A percentile compares a stretch with the other conserved stretches of the same genome.
phyloP scores from a whole-genome alignment of 1,140 invertebrate genomes.

The Cherax destructor region DNA sequence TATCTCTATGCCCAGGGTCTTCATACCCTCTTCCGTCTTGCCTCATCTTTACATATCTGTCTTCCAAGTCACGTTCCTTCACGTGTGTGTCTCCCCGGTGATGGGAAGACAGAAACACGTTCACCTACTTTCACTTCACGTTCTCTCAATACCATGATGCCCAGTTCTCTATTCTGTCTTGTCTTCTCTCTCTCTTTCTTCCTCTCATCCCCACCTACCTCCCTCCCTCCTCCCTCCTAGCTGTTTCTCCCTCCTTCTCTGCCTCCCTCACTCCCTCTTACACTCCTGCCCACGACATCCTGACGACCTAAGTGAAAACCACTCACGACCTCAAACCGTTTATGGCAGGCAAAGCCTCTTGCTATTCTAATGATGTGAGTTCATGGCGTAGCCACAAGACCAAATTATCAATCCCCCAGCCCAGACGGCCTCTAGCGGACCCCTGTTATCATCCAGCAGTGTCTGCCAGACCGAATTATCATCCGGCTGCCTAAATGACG shows the following conservation, averaged over 20 bases:
- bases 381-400: neutral
- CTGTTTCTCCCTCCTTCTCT: neutral
- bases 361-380: conserved; percentile 10
- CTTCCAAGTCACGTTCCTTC: no score
- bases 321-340: conserved; percentile 40
- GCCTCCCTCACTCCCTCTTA: conserved; percentile 6
- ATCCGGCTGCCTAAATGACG: no score
- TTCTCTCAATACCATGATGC: no score
- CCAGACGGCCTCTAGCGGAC: no score
- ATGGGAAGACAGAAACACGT: no score
- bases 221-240: no score
- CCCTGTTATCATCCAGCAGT: no score
- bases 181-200: neutral
- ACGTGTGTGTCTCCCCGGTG: no score
- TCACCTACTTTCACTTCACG: no score
- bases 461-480: no score
- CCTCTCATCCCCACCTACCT: neutral
- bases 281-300: conserved; percentile 10
- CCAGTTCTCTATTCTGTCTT: no score
- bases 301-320: conserved; percentile 54
- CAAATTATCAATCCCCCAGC: neutral
- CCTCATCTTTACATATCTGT: no score
- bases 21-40: neutral
- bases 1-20: neutral
- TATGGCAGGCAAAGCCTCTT: conserved; percentile 19